A percentile compares a stretch with the other conserved stretches of the same genome.
These are phyloP conservation scores for Pterocles burchelli DNA, from an alignment of 2,113 vertebrate genomes.

Conservation along the genomic window DNA sequence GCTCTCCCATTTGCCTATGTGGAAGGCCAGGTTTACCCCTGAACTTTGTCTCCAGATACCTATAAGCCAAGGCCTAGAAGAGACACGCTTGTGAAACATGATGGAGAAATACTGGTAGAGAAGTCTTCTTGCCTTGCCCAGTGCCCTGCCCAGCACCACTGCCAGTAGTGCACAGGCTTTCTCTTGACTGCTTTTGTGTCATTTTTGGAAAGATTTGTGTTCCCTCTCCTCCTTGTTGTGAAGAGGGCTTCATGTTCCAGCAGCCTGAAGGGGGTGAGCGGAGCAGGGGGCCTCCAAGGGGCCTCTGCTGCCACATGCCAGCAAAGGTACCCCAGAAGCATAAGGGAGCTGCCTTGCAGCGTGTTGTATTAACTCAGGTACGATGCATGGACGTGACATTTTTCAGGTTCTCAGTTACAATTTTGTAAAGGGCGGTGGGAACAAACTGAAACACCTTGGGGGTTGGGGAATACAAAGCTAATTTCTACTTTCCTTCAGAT, in stretches of 20 bases:
- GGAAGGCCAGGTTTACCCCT: neutral
- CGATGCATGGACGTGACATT: neutral
- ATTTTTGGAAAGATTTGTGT: neutral
- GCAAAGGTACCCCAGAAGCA: accelerated
- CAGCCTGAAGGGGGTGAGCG: neutral
- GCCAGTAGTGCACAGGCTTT: neutral
- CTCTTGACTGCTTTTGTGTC: neutral
- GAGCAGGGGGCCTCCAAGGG: neutral
- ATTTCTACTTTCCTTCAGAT: neutral
- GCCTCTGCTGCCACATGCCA: neutral
- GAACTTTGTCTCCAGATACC: neutral
- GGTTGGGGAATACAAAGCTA: neutral
- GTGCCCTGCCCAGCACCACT: neutral
- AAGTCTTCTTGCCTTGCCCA: neutral
- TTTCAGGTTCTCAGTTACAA: neutral
- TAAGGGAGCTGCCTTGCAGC: neutral
- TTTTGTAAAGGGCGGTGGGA: neutral
- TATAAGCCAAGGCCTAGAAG: neutral
- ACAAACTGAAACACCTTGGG: neutral
- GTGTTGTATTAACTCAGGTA: too few species aligned
- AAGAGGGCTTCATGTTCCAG: neutral
- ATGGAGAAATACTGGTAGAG: neutral
- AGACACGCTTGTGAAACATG: neutral
- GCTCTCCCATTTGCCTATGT: neutral
- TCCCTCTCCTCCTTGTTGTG: accelerated